Base-by-base conservation (phyloP, 2,797 vertebrate genomes). In the Mergus octosetaceus region DNA sequence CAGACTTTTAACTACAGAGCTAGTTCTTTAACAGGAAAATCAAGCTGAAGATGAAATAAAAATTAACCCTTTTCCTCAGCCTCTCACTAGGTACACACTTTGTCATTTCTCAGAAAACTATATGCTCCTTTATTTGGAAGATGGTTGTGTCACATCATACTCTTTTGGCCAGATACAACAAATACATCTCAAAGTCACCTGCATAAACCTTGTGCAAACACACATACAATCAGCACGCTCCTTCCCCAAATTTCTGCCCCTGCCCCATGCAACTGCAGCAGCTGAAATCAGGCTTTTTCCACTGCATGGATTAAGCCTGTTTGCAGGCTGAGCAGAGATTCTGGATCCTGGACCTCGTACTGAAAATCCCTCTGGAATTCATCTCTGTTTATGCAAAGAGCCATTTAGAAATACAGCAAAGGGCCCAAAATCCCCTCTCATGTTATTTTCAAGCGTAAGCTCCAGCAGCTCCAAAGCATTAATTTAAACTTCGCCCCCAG, bases 301-400 rank as follows among this genome's bases (percentile, higher is more conserved):
- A 69, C 45, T 47, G n/a, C 66, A 85, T 66, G 36, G 73, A 80
- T 95, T 84, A 94, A 79, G 47, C 61, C 24, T 83, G 74, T 68
- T 49, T 5, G 4, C 39, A 64, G 76, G 36, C 82, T 65, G 73
- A 93, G 32, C 75, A 75, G 49, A 61, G 74, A 39, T 51, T 91
- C 56, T 91, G 77, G 69, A 61, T 90, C 49, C 72, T 71, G 11
- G 8, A 79, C 77, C 75, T 71, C 71, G 27, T 32, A 80, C 66
- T 72, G 87, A 91, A 95, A 93, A 94, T 85, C 83, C 74, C 61
- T 74, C 49, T 77, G 90, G 96, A 96, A 95, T 95, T 95, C 82
- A 32, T 87, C 72, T 82, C 79, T 51, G 39, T 88, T 87, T 96
- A 95, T 80, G 77, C 83, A 74, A 78, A 86, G 70, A 92, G 41